Base-by-base conservation (phyloP, 2,888 invertebrate genomes). In the Conistra vaccinii region DNA sequence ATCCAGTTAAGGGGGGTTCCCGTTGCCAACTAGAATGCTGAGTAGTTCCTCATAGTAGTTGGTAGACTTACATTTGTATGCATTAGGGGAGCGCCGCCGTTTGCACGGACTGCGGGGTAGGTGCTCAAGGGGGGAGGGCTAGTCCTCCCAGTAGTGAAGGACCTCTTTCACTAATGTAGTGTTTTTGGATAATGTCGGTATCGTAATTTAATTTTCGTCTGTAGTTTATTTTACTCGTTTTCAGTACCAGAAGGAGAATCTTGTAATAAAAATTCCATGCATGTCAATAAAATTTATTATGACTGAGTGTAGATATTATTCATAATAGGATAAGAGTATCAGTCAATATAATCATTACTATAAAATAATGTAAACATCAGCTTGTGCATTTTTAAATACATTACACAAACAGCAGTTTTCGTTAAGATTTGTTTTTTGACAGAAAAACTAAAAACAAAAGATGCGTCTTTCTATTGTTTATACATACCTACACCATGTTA, bases 51-150 rank as follows among this genome's bases (percentile, higher is more conserved):
- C 72, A 65, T 61, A 80, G 57, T 80, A 48, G 61, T 48, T 55
- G 48, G 53, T 17, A 53, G 35, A 60, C 58, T 53, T 32, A 42
- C 73, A 83, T 83, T 83, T 80, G 80, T 84, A 83, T 83, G 82
- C 84, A 83, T 84, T 84, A 76, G 42, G 42, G 48, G 70, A 72
- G 57, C 32, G 60, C 14, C 58, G 53, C 60, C 58, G 62, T 69
- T 69, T 32, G 76, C 60, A 67, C 57, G 60, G 14, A 26, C 39
- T 61, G 45, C 17, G 62, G 62, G n/a, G 61, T 26, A 26, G 29
- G 39, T 26, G 2, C 32, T 14, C 14, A 0, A 5, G n/a, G 45
- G 61, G 3, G 20, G 39, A 26, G 42, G 17, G 12, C 14, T 23
- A 23, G 48, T 48, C 48, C 23, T 48, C 23, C 9, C 48, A 9